Evolutionary conservation across 2,113 vertebrate species (phyloP).

Genomic region (Platycercus adscitus): DNA sequence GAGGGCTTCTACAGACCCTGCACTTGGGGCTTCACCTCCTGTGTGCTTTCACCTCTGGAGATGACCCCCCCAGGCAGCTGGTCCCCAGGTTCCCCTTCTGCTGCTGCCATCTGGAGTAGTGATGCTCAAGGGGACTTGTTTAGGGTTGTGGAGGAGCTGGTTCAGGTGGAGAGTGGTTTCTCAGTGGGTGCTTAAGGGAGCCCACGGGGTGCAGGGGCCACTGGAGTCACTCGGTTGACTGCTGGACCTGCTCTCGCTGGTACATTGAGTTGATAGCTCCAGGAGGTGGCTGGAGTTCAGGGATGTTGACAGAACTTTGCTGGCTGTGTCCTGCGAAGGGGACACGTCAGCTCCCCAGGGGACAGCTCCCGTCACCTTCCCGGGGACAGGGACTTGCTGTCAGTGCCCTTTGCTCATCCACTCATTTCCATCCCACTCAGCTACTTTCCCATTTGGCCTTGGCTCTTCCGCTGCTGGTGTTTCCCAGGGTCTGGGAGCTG

Average conservation of each 20-base stretch:
- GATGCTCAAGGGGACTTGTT: not conserved
- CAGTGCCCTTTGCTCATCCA: not conserved
- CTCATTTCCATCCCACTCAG: not conserved
- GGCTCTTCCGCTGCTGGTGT: not conserved
- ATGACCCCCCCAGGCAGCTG: accelerated
- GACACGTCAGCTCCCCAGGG: not conserved
- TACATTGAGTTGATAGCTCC: not conserved
- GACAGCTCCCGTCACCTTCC: not conserved
- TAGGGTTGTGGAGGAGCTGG: not conserved
- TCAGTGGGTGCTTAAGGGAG: not conserved
- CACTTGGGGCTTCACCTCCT: not conserved
- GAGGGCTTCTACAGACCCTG: not conserved
- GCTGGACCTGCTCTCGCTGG: not conserved
- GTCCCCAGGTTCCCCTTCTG: not conserved
- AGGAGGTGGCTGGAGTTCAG: not conserved
- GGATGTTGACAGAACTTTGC: not conserved
- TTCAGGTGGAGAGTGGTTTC: not conserved
- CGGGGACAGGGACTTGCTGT: accelerated
- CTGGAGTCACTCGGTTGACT: not conserved
- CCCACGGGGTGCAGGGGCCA: accelerated
- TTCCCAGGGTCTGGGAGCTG: not conserved
- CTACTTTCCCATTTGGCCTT: not conserved
- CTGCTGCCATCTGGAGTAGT: not conserved
- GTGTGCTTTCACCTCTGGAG: not conserved
- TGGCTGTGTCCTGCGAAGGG: not conserved